A percentile compares a stretch with the other conserved stretches of the same genome.
These are phyloP conservation scores for Paratilapia polleni DNA, from an alignment of 2,113 vertebrate genomes.

Conservation along the genomic window DNA sequence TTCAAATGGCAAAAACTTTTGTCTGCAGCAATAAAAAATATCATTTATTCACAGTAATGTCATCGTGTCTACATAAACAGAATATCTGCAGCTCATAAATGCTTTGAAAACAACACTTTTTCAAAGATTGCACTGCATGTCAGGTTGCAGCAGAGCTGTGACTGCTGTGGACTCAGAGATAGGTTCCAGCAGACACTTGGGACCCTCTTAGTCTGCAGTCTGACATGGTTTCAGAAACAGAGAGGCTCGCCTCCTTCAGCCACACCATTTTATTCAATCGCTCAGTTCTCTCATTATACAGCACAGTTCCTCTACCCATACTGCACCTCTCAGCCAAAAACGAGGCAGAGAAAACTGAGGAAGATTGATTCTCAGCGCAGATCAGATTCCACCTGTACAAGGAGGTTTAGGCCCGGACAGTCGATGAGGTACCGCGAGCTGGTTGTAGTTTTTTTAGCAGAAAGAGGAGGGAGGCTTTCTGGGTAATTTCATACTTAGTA, in stretches of 20 bases:
- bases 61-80: background rate
- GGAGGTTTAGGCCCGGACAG: slow-evolving; percentile 7
- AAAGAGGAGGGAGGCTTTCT: background rate
- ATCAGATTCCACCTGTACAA: slow-evolving; percentile 49
- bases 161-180: background rate
- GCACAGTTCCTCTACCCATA: slow-evolving; percentile 9
- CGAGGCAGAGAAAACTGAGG: background rate
- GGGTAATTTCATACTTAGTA: slow-evolving; percentile 8
- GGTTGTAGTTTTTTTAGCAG: slow-evolving; percentile 36
- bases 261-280: slow-evolving; percentile 21
- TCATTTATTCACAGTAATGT: background rate
- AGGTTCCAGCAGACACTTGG: background rate
- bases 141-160: background rate
- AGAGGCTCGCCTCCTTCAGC: background rate
- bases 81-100: background rate
- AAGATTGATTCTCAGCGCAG: slow-evolving; percentile 15
- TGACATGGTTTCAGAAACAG: background rate
- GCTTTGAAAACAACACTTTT: background rate
- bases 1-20: background rate
- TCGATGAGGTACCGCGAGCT: background rate
- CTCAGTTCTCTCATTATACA: slow-evolving; percentile 6
- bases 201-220: background rate
- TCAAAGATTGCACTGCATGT: background rate
- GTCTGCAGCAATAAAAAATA: background rate
- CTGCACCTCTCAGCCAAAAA: slow-evolving; percentile 6